A percentile compares a stretch with the other conserved stretches of the same genome.
phyloP scores from a whole-genome alignment of 2,888 invertebrate species.

The Agriopis marginaria region DNA sequence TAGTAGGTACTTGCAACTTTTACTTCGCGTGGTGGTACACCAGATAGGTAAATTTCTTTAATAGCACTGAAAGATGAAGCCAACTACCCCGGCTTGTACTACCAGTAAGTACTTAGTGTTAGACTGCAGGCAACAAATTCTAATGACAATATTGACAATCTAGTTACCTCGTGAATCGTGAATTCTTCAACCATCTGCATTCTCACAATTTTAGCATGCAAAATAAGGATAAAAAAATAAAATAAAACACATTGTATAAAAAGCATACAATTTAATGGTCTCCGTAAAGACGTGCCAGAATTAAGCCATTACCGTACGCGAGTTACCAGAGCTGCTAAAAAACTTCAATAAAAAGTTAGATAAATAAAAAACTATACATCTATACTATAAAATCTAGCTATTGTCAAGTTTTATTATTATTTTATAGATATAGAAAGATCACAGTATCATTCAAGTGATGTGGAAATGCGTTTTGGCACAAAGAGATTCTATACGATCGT shows the following conservation, averaged over 20 bases:
- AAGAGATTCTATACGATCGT: constrained; percentile 71
- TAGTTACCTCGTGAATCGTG: constrained; percentile 59
- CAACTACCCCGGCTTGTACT: background rate
- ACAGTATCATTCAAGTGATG: constrained; percentile 68
- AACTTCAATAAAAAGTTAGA: constrained; percentile 80
- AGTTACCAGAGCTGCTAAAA: constrained; percentile 73
- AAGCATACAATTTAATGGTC: constrained; percentile 86
- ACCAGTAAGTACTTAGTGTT: background rate
- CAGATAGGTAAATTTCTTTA: no score
- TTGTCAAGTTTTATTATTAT: constrained; percentile 68
- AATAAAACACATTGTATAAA: constrained; percentile 77
- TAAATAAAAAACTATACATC: constrained; percentile 77
- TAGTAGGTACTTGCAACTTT: no score
- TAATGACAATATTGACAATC: constrained; percentile 47
- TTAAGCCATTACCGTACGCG: constrained; percentile 75
- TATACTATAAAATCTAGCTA: constrained; percentile 68
- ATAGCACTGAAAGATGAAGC: background rate
- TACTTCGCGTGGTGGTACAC: no score
- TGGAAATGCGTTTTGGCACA: constrained; percentile 80
- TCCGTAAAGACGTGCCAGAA: constrained; percentile 80
- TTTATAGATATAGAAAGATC: constrained; percentile 67
- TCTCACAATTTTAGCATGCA: constrained; percentile 72
- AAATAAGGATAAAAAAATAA: constrained; percentile 71
- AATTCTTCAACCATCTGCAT: constrained; percentile 82
- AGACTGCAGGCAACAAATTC: constrained; percentile 14